Base-by-base conservation (phyloP, 2,113 vertebrate species). In the Trogon surrucura region DNA sequence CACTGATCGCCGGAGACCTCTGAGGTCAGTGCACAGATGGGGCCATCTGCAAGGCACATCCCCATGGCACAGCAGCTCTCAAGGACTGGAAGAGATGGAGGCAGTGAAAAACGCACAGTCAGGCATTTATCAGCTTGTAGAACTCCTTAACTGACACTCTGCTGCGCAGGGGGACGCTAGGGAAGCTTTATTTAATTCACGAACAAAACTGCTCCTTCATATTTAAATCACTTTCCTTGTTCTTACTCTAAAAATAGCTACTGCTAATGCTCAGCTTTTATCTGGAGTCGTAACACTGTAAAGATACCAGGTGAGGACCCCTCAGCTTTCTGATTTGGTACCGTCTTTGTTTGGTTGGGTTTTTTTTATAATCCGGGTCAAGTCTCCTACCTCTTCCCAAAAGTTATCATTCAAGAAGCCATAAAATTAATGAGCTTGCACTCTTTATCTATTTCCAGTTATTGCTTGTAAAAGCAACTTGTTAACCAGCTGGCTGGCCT, bases 51-150 rank as follows among this genome's bases (percentile, higher is more conserved):
- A 51, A 36, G 32, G 32, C 14, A 2, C 4, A 23, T 19, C 41
- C 51, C 67, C 32, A 3, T 1, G 10, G 57, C 66, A 72, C 57
- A 50, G 53, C 0, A 0, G 54, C 17, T 32, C 48, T 57, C 0
- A 0, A 67, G 74, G n/a, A 30, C 34, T 0, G 30, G 53, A 41
- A 41, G 4, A 0, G 4, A 57, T 5, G 38, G 62, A 44, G 12
- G 29, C n/a, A 79, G 45, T 11, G 29, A 65, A 32, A 72, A 89
- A 57, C 0, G 1, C 27, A 38, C 3, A 1, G 27, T 11, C 27
- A 60, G 62, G 34, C 19, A 20, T 54, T 85, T 34, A 67, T 41
- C 84, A 26, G 45, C 2, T 58, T 4, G 1, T 45, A 38, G 21
- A 69, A 23, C 41, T 61, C 87, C n/a, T 89, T 3, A 26, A 26